Evolutionary conservation across 2,888 invertebrate genomes (phyloP).

Genomic region (Aleiodes leptofemur): DNA sequence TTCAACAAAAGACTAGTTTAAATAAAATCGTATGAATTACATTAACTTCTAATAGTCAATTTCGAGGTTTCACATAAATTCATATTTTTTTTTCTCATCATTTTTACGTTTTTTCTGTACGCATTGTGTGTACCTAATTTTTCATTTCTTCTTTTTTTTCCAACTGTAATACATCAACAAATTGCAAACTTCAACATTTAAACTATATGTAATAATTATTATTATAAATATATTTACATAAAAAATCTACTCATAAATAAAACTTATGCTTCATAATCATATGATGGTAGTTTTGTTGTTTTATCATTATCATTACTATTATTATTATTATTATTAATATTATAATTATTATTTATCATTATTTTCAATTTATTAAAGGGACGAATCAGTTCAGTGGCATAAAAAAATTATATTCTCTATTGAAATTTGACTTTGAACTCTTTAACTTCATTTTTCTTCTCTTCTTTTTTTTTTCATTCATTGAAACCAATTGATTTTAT

Average conservation of each 20-base stretch:
- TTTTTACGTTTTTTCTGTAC: slow-evolving; percentile 3
- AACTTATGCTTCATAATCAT: slow-evolving; percentile 51
- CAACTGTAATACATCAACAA: slow-evolving; percentile 40
- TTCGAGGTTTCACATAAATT: slow-evolving; percentile 8
- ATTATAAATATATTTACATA: slow-evolving; percentile 61
- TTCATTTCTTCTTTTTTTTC: slow-evolving; percentile 23
- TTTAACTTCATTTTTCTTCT: background rate
- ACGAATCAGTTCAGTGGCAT: slow-evolving; percentile 23
- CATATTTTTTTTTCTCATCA: slow-evolving; percentile 1
- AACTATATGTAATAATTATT: slow-evolving; percentile 58
- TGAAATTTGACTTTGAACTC: background rate
- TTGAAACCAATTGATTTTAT: background rate
- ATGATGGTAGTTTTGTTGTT: slow-evolving; percentile 25
- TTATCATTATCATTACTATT: background rate
- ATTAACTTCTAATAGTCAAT: background rate
- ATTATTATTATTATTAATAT: background rate
- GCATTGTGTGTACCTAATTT: slow-evolving; percentile 10
- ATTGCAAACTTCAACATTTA: slow-evolving; percentile 53
- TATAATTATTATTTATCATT: background rate
- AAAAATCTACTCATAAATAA: slow-evolving; percentile 59
- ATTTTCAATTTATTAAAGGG: slow-evolving; percentile 24
- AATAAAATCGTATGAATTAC: slow-evolving; percentile 35
- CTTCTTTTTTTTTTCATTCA: background rate
- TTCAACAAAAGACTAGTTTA: slow-evolving; percentile 27
- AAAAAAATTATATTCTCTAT: no score